Evolutionary conservation across 2,797 vertebrate genomes (phyloP).

Genomic region (Myotis myotis): DNA sequence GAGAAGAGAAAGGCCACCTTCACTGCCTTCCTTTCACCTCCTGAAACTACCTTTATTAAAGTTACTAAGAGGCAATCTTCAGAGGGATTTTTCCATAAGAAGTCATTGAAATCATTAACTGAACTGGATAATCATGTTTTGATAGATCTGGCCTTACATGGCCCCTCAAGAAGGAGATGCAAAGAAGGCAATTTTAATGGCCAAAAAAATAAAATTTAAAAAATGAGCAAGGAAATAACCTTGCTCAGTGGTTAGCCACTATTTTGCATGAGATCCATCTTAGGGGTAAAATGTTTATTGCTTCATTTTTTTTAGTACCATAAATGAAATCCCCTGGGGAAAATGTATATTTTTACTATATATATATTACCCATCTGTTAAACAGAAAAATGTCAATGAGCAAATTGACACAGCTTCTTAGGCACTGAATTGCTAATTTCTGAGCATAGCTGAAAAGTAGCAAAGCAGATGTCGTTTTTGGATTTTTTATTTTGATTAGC

Average conservation of each 20-base stretch:
- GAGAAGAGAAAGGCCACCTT: neutral
- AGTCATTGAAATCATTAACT: neutral
- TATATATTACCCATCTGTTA: neutral
- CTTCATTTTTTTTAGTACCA: neutral
- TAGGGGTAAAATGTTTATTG: neutral
- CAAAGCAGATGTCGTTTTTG: neutral
- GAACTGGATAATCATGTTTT: neutral
- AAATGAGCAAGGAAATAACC: neutral
- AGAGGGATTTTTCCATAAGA: conserved; percentile 11
- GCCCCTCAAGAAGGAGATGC: neutral
- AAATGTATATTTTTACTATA: neutral
- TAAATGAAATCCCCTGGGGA: neutral
- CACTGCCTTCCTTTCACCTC: neutral
- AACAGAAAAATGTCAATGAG: conserved; percentile 32
- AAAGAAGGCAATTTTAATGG: conserved; percentile 17
- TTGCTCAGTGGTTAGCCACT: neutral
- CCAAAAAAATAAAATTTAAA: neutral
- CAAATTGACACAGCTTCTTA: conserved; percentile 31
- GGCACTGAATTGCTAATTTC: neutral
- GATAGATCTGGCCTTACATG: neutral
- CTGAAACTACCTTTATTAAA: neutral
- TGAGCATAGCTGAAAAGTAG: neutral
- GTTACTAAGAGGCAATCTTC: neutral
- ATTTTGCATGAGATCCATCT: neutral
- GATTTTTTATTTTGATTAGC: neutral